Conservation (phyloP, 2,888 invertebrate species). For the Tillus elongatus region DNA sequence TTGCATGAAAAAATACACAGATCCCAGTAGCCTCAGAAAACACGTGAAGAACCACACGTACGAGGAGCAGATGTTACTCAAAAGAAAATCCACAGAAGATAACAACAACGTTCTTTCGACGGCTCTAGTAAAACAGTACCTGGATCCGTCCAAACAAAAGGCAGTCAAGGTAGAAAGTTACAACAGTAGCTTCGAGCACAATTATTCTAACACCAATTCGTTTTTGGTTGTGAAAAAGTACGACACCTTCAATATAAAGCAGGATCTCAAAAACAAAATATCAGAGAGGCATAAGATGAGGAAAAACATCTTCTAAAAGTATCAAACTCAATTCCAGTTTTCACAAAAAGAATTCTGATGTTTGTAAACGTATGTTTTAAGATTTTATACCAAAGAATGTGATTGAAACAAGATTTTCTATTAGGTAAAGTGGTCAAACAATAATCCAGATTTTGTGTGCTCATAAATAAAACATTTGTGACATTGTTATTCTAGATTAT, state of each 20-base stretch:
- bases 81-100: slow-evolving; percentile 28
- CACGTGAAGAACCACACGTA: slow-evolving; percentile 75
- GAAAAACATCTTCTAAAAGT: no score
- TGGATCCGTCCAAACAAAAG: slow-evolving; percentile 29
- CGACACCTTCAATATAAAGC: slow-evolving; percentile 29
- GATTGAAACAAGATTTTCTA: no score
- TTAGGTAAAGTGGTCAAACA: no score
- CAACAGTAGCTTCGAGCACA: slow-evolving; percentile 25
- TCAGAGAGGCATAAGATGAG: slow-evolving; percentile 24
- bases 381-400: no score
- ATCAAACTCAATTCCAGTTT: no score
- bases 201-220: slow-evolving; percentile 25
- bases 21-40: slow-evolving; percentile 86
- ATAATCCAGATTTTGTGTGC: no score
- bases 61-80: slow-evolving; percentile 39
- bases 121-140: no score
- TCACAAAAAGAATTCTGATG: no score
- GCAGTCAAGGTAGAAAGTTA: slow-evolving; percentile 20
- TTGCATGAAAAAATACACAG: slow-evolving; percentile 86
- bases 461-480: no score
- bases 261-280: slow-evolving; percentile 40
- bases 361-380: no score
- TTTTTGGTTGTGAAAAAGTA: slow-evolving; percentile 18
- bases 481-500: no score
- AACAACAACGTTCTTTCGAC: no score